Base-by-base conservation (phyloP, 1,140 invertebrate species). In the Dufourea novaeangliae region DNA sequence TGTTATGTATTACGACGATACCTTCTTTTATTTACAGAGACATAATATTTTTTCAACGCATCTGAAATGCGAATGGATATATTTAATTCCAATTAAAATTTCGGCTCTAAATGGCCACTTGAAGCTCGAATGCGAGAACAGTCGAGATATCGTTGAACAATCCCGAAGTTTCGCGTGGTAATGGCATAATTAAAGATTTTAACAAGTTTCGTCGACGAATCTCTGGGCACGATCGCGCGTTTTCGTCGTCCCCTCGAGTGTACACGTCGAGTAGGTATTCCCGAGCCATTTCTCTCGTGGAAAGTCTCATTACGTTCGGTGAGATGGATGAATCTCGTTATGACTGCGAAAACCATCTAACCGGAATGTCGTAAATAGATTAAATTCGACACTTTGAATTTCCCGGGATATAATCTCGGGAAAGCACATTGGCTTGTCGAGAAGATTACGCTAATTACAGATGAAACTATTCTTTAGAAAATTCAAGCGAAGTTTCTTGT, bases 311-410 rank as follows among this genome's bases (percentile, higher is more conserved):
- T 76, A 76, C 73, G 66, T 52, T 59, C 54, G 73, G 69, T 12
- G 69, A 81, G 79, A 85, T 75, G 82, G 80, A 85, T 84, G 82
- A 76, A 84, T 81, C 82, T 85, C 73, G 74, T 85, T 75, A 85
- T 52, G 73, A 84, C 77, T 78, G 72, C 71, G 82, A 67, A 57
- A 74, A 67, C 72, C 37, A 56, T 67, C 25, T 56, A 67, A 37
- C 37, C n/a, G 46, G 50, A 66, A 56, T 62, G 27, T 67, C 63
- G 72, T 67, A 74, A 74, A 74, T 74, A 74, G 63, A 74, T 74
- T 74, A 74, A 74, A 74, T 74, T 74, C 72, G 72, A 74, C 72
- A 74, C 37, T 17, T 50, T 25, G 72, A 74, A 74, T 67, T 74
- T 74, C 46, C n/a, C 8, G 5, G 14, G 37, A 17, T 27, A 41